Evolutionary conservation across 1,140 invertebrate species (phyloP).

Genomic region (Pseudomyrmex pallidus): DNA sequence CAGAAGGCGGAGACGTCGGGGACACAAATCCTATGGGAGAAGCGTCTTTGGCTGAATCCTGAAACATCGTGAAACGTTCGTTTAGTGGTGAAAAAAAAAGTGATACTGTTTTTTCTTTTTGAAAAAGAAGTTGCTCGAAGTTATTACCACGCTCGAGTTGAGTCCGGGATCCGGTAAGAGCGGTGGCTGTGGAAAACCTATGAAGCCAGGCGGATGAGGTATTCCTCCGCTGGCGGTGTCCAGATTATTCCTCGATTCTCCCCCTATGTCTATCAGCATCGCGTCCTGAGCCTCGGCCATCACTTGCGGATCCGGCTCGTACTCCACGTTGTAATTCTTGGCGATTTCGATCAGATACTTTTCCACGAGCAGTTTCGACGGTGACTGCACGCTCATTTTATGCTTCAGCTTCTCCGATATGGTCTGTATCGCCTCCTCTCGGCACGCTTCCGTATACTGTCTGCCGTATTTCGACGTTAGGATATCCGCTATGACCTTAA

Average conservation of each 20-base stretch:
- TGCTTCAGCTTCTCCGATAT: slow-evolving; percentile 98
- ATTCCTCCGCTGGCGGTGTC: slow-evolving; percentile 84
- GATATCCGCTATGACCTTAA: slow-evolving; percentile 97
- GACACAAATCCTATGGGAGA: slow-evolving; percentile 86
- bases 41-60: slow-evolving; percentile 74
- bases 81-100: slow-evolving; percentile 24
- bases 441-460: slow-evolving; percentile 94
- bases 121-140: not conserved
- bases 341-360: slow-evolving; percentile 98
- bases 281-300: slow-evolving; percentile 94
- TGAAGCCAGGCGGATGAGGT: slow-evolving; percentile 91
- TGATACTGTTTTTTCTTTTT: not conserved
- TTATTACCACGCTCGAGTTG: slow-evolving; percentile 47
- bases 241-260: slow-evolving; percentile 86
- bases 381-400: slow-evolving; percentile 97
- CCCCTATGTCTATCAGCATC: slow-evolving; percentile 92
- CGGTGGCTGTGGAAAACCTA: slow-evolving; percentile 90
- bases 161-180: slow-evolving; percentile 85
- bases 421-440: slow-evolving; percentile 91
- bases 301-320: slow-evolving; percentile 96
- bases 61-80: slow-evolving; percentile 10
- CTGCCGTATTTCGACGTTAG: slow-evolving; percentile 97
- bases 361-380: slow-evolving; percentile 98
- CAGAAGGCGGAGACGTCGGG: slow-evolving; percentile 69
- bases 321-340: slow-evolving; percentile 96